Evolutionary conservation across 2,888 invertebrate species (phyloP), one percentile per base, ranked within the genome.

Genomic region (Augochlorella aurata): DNA sequence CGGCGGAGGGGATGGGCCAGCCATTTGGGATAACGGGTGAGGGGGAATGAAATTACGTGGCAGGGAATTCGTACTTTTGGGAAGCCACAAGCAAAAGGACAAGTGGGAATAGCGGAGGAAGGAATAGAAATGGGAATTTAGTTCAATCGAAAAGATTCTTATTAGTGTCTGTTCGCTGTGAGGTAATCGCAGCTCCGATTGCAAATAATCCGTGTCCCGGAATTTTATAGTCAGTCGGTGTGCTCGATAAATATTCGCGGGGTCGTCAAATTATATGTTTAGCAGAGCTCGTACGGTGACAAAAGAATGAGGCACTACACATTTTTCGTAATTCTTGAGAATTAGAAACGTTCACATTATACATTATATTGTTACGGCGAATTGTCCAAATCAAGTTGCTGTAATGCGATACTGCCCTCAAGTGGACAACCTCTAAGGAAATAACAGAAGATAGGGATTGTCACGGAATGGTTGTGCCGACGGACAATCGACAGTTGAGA

Each of bases 71-170:
- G 84, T 83, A 74, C 75, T 77, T 82, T 74, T 69, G 75, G 80
- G 81, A 77, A 81, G 69, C 77, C 80, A 58, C 77, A 71, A 81
- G 78, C 72, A 80, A 87, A 83, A 82, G 79, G 82, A 80, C 74
- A 77, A 79, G 70, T 45, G 80, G 79, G 71, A 75, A 68, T 58
- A 52, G 50, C 50, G 70, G 14, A 61, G 74, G 77, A 75, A 76
- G 78, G 81, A 78, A 85, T 77, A 81, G 79, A 79, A 84, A 84
- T 81, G 75, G 84, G 81, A 74, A 77, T 81, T 81, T 82, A 81
- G 82, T 82, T 81, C 82, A 74, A 82, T 81, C 77, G 82, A 77
- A 77, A 74, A 73, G 82, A 77, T 74, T 81, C 73, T 81, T 82
- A 82, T 77, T 82, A 82, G 81, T 54, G 61, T 70, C 29, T 18